Evolutionary conservation across 2,797 vertebrate species (phyloP), one percentile per base, ranked within the genome.

Genomic region (Gymnocypris eckloni): DNA sequence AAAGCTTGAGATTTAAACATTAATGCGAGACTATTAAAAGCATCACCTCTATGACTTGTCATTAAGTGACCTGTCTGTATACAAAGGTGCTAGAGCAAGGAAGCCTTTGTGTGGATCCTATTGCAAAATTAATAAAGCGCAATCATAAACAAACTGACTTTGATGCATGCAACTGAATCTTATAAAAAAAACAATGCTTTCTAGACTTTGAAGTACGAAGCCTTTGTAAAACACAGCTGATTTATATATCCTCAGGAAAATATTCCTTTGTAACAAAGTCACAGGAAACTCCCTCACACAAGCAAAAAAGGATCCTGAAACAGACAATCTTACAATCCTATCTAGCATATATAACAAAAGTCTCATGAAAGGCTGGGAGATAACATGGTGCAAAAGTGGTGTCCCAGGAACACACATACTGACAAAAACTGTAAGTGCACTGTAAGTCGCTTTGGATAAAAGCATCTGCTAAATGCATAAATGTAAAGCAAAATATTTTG

Each of bases 161-260:
- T 82, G 66, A 73, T 85, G 78, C 72, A 78, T 69, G 48, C 43
- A 70, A 25, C 59, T 70, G 82, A 76, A 45, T 79, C 16, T 83
- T n/a, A 77, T 43, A 82, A 16, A 85, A 50, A 28, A 73, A 39
- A 66, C 28, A 81, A 54, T 64, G 48, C 78, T 61, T 69, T 56
- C 79, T 75, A 73, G 22, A 79, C 72, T 78, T 87, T 84, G 70
- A 88, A 90, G 79, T 87, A 89, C 52, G 78, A 79, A 84, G 67
- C 85, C 50, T 81, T 84, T 43, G 83, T 80, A 86, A 88, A 88
- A 86, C 43, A 86, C 86, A 81, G 76, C 73, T 87, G 81, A 87
- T 87, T 88, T 88, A 70, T 69, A 87, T 83, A 81, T 87, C 84
- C 61, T 76, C 79, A 59, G 78, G 73, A 67, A 83, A 85, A 90